Evolutionary conservation across 2,888 invertebrate species (phyloP).

Genomic region (Plebejus argus): DNA sequence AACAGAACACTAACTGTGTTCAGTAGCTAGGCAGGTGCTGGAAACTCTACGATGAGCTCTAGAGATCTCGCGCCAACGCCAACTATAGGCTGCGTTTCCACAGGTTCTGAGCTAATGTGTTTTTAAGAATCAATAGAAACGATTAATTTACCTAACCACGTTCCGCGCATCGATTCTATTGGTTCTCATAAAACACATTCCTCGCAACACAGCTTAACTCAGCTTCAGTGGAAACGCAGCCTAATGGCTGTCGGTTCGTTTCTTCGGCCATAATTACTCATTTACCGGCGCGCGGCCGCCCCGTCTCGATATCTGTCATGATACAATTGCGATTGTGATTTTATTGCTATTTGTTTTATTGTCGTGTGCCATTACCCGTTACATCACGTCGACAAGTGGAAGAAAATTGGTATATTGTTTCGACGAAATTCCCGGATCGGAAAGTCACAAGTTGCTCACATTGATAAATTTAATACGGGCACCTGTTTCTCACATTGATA

Average conservation of each 20-base stretch:
- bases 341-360: conserved; percentile 21
- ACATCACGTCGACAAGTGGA: not conserved
- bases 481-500: not conserved
- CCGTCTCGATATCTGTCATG: not conserved
- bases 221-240: too few species aligned
- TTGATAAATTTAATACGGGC: too few species aligned
- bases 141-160: too few species aligned
- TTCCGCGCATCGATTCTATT: too few species aligned
- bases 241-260: conserved; percentile 14
- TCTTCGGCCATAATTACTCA: conserved; percentile 19
- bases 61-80: not conserved
- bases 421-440: not conserved
- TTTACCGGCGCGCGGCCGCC: conserved; percentile 2
- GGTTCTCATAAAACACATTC: too few species aligned
- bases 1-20: not conserved
- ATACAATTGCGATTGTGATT: conserved; percentile 17
- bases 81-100: too few species aligned
- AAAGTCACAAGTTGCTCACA: not conserved
- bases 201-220: too few species aligned
- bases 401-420: not conserved
- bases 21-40: too few species aligned
- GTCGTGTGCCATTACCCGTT: not conserved
- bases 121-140: too few species aligned
- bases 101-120: too few species aligned
- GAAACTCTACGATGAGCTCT: not conserved